Evolutionary conservation across 2,113 vertebrate species (phyloP), one percentile per base, ranked within the genome.

Genomic region (Anthoscopus minutus): DNA sequence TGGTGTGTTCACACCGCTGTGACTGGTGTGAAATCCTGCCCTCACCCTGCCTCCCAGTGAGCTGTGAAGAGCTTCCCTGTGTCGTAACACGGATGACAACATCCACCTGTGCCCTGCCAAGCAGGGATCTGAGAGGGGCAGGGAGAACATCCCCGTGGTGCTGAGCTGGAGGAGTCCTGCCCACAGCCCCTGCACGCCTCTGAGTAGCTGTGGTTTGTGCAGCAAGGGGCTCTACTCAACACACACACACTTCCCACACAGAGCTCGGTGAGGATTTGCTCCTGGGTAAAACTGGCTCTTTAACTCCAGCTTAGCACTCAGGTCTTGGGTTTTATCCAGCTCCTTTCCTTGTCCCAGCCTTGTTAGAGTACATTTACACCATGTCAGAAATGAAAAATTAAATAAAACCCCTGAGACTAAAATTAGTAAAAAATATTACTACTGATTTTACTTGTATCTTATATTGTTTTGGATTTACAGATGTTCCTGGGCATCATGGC

Each of bases 21-120:
- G 79, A n/a, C 80, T 38, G 79, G 45, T 21, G 28, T 95, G 94
- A 95, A 89, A 94, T 94, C 92, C 93, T 91, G 93, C 78, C 95
- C 91, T 97, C 89, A 88, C 78, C 95, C 94, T 58, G 42, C 94
- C 94, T 96, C 94, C 95, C 93, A 80, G 89, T 5, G 84, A 93
- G 95, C 80, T 87, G 77, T 48, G 78, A 24, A 93, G 78, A 95
- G 87, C 81, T 95, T 92, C 91, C 72, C 92, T 94, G 87, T 96
- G 92, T 95, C 33, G 95, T 94, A 95, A 95, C 2, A 72, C 6
- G 33, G 81, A 89, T 96, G 93, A 91, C 93, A 91, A 91, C 95
- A 96, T 92, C 64, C 61, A 33, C 38, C 89, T 24, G 56, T 30
- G 42, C 35, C 58, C 45, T 94, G 93, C 93, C 91, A 91, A 76